Evolutionary conservation across 2,888 invertebrate species (phyloP), one percentile per base, ranked within the genome.

Genomic region (Drosophila merina): DNA sequence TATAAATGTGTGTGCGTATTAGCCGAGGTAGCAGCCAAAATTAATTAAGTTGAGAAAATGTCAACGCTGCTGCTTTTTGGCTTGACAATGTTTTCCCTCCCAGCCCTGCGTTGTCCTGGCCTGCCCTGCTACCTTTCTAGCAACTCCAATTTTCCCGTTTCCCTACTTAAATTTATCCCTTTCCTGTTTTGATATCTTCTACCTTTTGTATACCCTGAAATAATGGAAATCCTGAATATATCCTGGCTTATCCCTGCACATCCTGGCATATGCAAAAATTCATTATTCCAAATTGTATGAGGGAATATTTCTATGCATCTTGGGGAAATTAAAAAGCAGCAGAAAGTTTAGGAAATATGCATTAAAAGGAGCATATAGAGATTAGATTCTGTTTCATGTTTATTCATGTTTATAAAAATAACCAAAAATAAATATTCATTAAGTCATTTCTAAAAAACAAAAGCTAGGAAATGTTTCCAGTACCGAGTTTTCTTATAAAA

Each of bases 11-110:
- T 58, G 51, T 57, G 52, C 74, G 57, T 66, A 74, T 74, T 79
- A 77, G 83, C 66, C 71, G 54, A 58, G 76, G 79, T 66, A 76
- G 77, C 79, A 72, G 59, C 62, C 36, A 36, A 86, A 82, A 83
- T 82, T 82, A 82, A 82, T 82, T 86, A 82, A 86, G 81, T 83
- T 80, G 78, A 83, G 86, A 86, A 83, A 82, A 86, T 82, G 86
- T 82, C 81, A 86, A 82, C 86, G 76, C 63, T 50, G 84, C 78
- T 71, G 83, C 86, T 70, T 70, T 64, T 55, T 50, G 44, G 67
- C 66, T 67, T 64, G 64, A 64, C 66, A 64, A 59, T 62, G 60
- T 47, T 25, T 44, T 26, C 26, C 20, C 20, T 20, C 20, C 20
- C 20, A 20, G 20, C 20, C 20, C 20, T 20, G 20, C 20, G 1